Evolutionary conservation across 2,888 invertebrate species (phyloP), one percentile per base, ranked within the genome.

Genomic region (Ochlodes sylvanus): DNA sequence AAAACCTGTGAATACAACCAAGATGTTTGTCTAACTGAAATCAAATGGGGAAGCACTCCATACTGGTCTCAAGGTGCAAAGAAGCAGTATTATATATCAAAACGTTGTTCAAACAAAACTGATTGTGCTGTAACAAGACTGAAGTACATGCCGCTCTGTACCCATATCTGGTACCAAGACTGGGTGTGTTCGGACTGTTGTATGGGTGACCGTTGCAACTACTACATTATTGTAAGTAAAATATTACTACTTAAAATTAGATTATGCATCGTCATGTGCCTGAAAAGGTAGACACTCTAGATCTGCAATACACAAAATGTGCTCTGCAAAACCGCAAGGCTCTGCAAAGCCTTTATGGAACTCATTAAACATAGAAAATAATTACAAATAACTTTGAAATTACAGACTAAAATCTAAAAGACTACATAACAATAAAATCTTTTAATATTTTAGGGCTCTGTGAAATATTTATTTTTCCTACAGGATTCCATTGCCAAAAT

Each of bases 161-260:
- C 98, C 0, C 96, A 98, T 79, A 97, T 98, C 77, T 98, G 98
- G 98, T 99, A 98, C 81, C 96, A 98, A 82, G 99, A 99, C 89
- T 99, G 99, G 99, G 96, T 96, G 73, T 99, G 99, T 89, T 96
- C 97, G 0, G 98, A 99, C 85, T 99, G 99, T 88, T 99, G 99
- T 83, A 97, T 97, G 81, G 99, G 99, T 61, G 99, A 99, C 87
- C 95, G 98, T 65, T 99, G 99, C 89, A 99, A 99, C 88, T 99
- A 97, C 85, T 99, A 96, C 86, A 96, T 98, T 61, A 97, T 99
- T 84, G 98, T 99, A 94, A 97, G 98, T 96, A 78, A 32, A 56
- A 34, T 38, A 19, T 14, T 7, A 57, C 15, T 32, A 10, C 9
- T 47, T 12, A 14, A 34, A 34, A 34, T 34, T 34, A 34, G 4